Evolutionary conservation across 2,113 vertebrate genomes (phyloP), one percentile per base, ranked within the genome.

Genomic region (Thomomys bottae): DNA sequence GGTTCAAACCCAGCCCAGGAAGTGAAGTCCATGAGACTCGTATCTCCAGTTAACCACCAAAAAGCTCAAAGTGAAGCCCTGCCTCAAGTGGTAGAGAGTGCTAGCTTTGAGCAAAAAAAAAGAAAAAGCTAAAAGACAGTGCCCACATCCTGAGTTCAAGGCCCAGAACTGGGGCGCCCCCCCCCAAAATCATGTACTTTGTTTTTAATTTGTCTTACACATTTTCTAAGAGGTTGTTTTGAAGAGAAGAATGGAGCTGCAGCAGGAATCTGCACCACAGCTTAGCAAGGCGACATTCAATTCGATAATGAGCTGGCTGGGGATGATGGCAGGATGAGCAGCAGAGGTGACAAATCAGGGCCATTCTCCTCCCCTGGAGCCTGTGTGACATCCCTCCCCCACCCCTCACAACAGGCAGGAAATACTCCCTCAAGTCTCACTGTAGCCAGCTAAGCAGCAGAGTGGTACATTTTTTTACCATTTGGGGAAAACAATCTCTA

Each of bases 401-500:
- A 17, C 17, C 49, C 17, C 49, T 54, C 14, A 17, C 11, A 54
- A 15, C 49, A 54, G 59, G 9, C 66, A 23, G 32, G 59, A 9
- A 0, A 20, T 34, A 42, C 24, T 32, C 70, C 24, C 28, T 34
- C 70, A 54, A 0, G 14, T 20, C 38, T 26, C 17, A 70, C 73
- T 14, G 63, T 6, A 78, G 61, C 38, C 92, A 49, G 67, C 73
- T 7, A 63, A 59, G 92, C 71, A 88, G 87, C 63, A 57, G 79
- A 67, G 96, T 10, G 54, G 94, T 94, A 88, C 57, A 1, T 95
- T 96, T 96, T 97, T 97, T 97, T 89, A 72, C 97, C 97, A 96
- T 97, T 97, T 98, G 97, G 93, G 98, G 97, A 97, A 54, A 97
- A 86, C 38, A 42, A n/a, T 72, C 83, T 92, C 20, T 23, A 12